These are phyloP conservation scores for Camponotus pennsylvanicus DNA, from an alignment of 1,140 invertebrate species.

Conservation along the genomic window DNA sequence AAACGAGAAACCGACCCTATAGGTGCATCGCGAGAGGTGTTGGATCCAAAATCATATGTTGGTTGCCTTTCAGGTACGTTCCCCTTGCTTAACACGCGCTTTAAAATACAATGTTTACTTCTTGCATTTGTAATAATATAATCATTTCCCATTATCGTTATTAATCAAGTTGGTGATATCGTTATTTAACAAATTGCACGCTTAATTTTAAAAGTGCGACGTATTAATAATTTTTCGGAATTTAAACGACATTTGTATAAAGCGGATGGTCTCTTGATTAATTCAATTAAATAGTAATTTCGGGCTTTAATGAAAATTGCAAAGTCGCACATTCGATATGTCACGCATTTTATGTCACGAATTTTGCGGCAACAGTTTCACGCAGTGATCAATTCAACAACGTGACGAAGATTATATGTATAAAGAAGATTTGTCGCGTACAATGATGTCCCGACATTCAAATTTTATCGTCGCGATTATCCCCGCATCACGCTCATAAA, in stretches of 20 bases:
- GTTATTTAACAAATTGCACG: too few species aligned
- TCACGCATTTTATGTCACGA: background rate
- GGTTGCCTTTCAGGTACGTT: slow-evolving; percentile 27
- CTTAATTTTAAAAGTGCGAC: too few species aligned
- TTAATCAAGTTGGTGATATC: too few species aligned
- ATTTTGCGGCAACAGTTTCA: background rate
- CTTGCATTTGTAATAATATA: too few species aligned
- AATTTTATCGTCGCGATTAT: slow-evolving; percentile 22
- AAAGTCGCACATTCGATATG: background rate
- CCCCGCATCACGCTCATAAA: slow-evolving; percentile 28
- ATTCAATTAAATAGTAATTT: too few species aligned
- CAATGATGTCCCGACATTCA: background rate
- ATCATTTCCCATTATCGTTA: too few species aligned
- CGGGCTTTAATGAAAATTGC: too few species aligned
- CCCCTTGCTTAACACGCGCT: too few species aligned
- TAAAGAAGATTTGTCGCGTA: background rate
- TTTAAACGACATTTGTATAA: too few species aligned
- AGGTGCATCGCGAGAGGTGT: background rate
- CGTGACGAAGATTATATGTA: background rate
- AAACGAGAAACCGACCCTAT: background rate
- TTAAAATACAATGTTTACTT: too few species aligned
- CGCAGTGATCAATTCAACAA: background rate
- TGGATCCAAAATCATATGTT: background rate
- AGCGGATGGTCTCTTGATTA: too few species aligned
- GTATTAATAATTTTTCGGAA: too few species aligned